Conservation (phyloP, 2,113 vertebrate genomes). For the Psittacus erithacus region DNA sequence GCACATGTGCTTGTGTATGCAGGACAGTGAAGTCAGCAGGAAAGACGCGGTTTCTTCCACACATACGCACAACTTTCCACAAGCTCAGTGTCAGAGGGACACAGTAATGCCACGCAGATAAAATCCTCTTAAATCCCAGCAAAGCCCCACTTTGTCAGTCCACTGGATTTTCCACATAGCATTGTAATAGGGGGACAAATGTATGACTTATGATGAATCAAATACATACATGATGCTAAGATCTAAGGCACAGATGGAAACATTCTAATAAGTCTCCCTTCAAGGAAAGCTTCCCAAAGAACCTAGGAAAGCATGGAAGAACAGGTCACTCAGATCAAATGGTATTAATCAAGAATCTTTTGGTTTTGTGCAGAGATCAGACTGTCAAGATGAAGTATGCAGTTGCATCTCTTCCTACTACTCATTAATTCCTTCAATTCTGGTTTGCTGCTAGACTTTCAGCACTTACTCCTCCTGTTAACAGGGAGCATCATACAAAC, state of each 20-base stretch:
- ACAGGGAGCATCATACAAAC: not conserved
- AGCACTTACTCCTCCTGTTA: not conserved
- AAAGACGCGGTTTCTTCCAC: not conserved
- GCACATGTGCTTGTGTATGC: not conserved
- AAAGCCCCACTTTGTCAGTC: not conserved
- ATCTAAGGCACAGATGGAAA: constrained; percentile 51
- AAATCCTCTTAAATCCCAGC: not conserved
- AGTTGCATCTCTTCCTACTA: not conserved
- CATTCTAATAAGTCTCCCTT: not conserved
- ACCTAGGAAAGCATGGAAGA: not conserved
- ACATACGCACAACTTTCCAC: not conserved
- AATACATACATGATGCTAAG: not conserved
- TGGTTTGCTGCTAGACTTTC: not conserved
- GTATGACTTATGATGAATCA: not conserved
- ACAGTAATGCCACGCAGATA: not conserved
- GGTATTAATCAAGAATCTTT: not conserved
- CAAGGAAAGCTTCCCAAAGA: not conserved
- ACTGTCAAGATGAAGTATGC: not conserved
- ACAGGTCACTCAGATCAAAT: not conserved
- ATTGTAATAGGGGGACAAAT: not conserved
- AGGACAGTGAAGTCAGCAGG: not conserved
- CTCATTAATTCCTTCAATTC: not conserved
- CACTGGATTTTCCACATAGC: not conserved
- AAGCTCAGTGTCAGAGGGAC: not conserved
- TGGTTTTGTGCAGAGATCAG: constrained; percentile 21